phyloP scores from a whole-genome alignment of 1,140 invertebrate species.

The Neuroterus valhalla region DNA sequence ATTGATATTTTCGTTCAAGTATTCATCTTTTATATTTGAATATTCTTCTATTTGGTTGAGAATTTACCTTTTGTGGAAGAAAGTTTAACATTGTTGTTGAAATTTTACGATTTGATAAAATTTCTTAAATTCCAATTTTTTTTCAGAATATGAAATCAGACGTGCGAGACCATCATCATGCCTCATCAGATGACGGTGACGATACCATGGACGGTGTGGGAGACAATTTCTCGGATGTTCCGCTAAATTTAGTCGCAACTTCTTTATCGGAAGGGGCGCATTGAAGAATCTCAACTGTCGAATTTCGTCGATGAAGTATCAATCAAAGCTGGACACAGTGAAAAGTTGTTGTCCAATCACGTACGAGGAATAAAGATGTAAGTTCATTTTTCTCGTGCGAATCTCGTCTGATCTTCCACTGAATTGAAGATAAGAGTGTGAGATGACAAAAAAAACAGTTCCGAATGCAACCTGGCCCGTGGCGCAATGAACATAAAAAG shows the following conservation, averaged over 20 bases:
- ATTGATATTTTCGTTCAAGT: too few relatives aligned
- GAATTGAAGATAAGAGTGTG: slow-evolving; percentile 72
- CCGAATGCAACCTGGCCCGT: slow-evolving; percentile 52
- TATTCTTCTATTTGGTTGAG: neutral
- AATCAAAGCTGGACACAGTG: slow-evolving; percentile 10
- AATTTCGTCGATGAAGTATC: slow-evolving; percentile 20
- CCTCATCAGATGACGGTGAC: slow-evolving; percentile 59
- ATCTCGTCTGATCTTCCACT: slow-evolving; percentile 63
- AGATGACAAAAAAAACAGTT: slow-evolving; percentile 67
- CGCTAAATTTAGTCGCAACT: slow-evolving; percentile 72
- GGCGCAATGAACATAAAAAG: slow-evolving; percentile 49
- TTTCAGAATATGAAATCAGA: slow-evolving; percentile 63
- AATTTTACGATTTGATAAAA: too few relatives aligned
- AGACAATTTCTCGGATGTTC: slow-evolving; percentile 72
- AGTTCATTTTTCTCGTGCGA: slow-evolving; percentile 15
- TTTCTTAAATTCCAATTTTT: too few relatives aligned
- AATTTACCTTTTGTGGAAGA: neutral
- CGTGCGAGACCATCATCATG: slow-evolving; percentile 42
- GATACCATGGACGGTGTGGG: slow-evolving; percentile 64
- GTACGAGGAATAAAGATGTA: neutral
- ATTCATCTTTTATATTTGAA: neutral
- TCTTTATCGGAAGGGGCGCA: slow-evolving; percentile 71
- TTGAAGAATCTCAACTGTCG: slow-evolving; percentile 51
- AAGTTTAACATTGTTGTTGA: neutral
- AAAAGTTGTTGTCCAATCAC: neutral